phyloP scores from a whole-genome alignment of 2,797 vertebrate genomes.

The Crax fasciolata region DNA sequence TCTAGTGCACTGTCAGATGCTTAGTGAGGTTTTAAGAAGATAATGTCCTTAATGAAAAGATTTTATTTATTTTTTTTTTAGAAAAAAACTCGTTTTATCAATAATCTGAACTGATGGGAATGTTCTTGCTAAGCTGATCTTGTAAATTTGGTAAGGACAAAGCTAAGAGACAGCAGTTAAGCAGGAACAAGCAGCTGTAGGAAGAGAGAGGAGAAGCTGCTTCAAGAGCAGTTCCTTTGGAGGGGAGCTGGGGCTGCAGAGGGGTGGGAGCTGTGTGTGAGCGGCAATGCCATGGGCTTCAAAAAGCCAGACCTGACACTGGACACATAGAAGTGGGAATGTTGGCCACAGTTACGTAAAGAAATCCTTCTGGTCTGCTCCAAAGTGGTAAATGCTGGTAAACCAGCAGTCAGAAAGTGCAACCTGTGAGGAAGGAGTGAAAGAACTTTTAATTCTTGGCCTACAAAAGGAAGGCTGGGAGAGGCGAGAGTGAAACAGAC shows the following conservation, averaged over 20 bases:
- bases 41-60: constrained; percentile 18
- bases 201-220: neutral
- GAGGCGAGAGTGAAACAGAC: neutral
- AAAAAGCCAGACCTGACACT: neutral
- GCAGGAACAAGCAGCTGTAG: neutral
- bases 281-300: neutral
- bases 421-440: neutral
- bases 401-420: neutral
- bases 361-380: neutral
- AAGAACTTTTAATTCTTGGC: neutral
- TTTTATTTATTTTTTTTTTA: neutral
- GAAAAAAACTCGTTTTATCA: neutral
- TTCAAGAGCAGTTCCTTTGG: neutral
- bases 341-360: neutral
- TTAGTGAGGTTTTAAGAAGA: constrained; percentile 17
- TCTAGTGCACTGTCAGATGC: constrained; percentile 8
- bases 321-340: neutral
- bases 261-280: rapidly evolving
- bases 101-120: neutral
- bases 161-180: neutral
- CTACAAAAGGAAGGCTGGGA: neutral
- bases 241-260: neutral
- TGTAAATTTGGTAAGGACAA: neutral
- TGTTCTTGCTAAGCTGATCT: neutral
- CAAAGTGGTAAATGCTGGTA: neutral